Evolutionary conservation across 2,113 vertebrate species (phyloP).

Genomic region (Mastomys natalensis): DNA sequence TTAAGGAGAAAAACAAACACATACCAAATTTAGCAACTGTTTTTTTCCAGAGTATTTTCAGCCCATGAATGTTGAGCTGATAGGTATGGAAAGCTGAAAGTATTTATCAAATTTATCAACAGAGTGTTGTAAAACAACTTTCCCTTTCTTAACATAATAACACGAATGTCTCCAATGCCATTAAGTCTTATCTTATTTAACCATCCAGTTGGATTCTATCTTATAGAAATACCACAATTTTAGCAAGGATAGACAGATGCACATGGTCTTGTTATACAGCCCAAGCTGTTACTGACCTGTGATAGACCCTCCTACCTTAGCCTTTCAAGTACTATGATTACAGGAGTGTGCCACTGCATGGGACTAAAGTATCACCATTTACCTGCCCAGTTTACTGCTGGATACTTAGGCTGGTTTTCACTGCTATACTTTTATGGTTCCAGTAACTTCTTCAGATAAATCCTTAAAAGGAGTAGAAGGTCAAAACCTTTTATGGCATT

Average conservation of each 20-base stretch:
- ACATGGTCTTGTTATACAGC: not conserved
- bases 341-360: too few relatives aligned
- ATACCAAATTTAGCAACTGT: not conserved
- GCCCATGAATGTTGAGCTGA: not conserved
- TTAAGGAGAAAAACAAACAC: not conserved
- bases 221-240: slow-evolving; percentile 34
- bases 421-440: slow-evolving; percentile 19
- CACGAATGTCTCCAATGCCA: not conserved
- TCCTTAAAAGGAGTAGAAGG: not conserved
- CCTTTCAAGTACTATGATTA: not conserved
- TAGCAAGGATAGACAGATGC: not conserved
- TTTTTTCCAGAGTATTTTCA: not conserved
- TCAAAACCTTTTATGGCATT: slow-evolving; percentile 24
- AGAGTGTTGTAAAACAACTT: not conserved
- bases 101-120: slow-evolving; percentile 28
- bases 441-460: slow-evolving; percentile 38
- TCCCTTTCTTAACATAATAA: slow-evolving; percentile 5
- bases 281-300: not conserved
- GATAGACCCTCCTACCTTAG: not conserved
- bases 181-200: slow-evolving; percentile 52
- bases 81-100: not conserved
- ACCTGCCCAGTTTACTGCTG: not conserved
- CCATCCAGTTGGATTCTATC: not conserved
- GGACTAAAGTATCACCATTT: not conserved
- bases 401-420: slow-evolving; percentile 2